These are phyloP conservation scores for Heteropelma amictum DNA, from an alignment of 2,888 invertebrate genomes.

Conservation along the genomic window DNA sequence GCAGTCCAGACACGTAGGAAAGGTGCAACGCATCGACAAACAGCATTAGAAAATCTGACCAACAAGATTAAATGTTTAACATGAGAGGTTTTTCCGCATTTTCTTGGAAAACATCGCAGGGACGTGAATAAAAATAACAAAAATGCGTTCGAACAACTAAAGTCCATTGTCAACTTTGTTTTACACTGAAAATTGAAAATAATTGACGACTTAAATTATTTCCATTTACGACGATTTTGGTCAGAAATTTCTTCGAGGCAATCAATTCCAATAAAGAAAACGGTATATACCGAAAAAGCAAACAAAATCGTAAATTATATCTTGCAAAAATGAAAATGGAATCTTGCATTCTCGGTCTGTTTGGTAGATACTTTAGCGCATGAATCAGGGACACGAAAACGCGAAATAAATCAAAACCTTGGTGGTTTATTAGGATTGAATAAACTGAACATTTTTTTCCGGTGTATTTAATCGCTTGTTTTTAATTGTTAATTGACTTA, in stretches of 20 bases:
- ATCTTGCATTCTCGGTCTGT: not conserved
- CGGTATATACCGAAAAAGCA: not conserved
- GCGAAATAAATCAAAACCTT: not conserved
- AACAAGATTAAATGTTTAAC: not conserved
- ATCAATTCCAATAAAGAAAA: not conserved
- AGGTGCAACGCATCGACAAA: not conserved
- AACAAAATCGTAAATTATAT: not conserved
- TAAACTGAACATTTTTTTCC: not conserved
- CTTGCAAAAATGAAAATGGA: not conserved
- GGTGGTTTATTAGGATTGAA: not conserved
- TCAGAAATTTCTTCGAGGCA: too few relatives aligned
- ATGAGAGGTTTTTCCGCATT: not conserved
- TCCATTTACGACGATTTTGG: too few relatives aligned
- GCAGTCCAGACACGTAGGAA: not conserved
- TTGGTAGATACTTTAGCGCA: not conserved
- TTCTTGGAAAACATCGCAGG: not conserved
- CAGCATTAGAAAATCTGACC: not conserved
- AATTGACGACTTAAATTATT: too few relatives aligned
- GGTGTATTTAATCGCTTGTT: not conserved
- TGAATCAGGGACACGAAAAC: conserved; percentile 1
- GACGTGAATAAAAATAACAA: not conserved
- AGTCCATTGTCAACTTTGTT: too few relatives aligned
- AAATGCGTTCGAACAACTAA: not conserved
- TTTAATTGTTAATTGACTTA: conserved; percentile 63
- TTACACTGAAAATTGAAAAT: not conserved